These are phyloP conservation scores for Thecophora atra DNA, from an alignment of 2,888 invertebrate genomes.

Conservation along the genomic window DNA sequence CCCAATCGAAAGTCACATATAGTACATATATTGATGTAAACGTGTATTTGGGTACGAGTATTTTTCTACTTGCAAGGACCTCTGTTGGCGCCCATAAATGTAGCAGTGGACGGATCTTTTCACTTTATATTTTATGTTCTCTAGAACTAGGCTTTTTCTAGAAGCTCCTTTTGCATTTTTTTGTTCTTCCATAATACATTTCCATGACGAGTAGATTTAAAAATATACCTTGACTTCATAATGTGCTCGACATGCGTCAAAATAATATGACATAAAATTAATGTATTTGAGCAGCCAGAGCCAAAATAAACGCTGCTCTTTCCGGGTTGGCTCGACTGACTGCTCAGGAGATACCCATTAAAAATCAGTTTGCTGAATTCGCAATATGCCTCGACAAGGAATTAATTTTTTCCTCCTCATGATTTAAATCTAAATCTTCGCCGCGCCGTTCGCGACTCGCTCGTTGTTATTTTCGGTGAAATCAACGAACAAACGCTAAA, in stretches of 20 bases:
- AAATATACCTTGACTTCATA: neutral
- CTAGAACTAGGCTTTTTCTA: constrained; percentile 11
- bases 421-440: neutral
- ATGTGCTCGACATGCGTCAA: constrained; percentile 30
- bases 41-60: too few relatives aligned
- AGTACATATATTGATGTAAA: too few relatives aligned
- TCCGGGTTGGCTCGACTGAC: neutral
- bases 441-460: neutral
- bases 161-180: constrained; percentile 30
- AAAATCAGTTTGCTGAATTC: neutral
- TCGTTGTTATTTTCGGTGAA: neutral
- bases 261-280: constrained; percentile 27
- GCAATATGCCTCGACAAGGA: constrained; percentile 11
- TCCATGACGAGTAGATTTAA: neutral
- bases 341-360: neutral
- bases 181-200: neutral
- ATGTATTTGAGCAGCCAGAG: constrained; percentile 8
- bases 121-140: too few relatives aligned
- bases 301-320: constrained; percentile 18
- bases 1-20: too few relatives aligned
- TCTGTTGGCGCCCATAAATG: too few relatives aligned
- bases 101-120: too few relatives aligned
- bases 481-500: neutral
- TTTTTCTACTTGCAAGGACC: too few relatives aligned
- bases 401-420: constrained; percentile 7